A percentile compares a stretch with the other conserved stretches of the same genome.
These are phyloP conservation scores for Coptodon bakossiorum DNA, from an alignment of 2,113 vertebrate species.

Conservation along the genomic window DNA sequence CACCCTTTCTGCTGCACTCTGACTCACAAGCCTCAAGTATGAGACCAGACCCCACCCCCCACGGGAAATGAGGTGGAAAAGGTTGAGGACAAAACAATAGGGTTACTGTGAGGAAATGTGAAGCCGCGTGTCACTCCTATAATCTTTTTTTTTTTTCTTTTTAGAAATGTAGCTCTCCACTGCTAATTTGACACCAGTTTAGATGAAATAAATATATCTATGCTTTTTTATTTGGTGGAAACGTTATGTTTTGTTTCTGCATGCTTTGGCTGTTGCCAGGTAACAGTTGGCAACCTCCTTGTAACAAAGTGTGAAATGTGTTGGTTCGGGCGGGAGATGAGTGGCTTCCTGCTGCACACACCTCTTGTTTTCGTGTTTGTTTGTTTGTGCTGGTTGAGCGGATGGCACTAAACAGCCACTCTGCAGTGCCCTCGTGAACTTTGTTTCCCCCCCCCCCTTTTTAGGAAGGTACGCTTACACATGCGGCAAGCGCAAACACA, in stretches of 20 bases:
- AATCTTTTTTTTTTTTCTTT: not conserved
- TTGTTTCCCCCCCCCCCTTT: not conserved
- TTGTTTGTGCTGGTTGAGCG: conserved; percentile 3
- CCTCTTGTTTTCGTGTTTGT: conserved; percentile 10
- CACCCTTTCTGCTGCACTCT: not conserved
- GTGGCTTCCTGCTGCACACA: not conserved
- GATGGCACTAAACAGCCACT: not conserved
- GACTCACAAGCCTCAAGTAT: not conserved
- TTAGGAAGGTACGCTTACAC: not conserved
- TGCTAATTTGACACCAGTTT: not conserved
- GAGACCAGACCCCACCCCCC: not conserved
- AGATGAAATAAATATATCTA: not conserved
- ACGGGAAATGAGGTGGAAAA: not conserved
- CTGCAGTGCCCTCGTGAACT: not conserved
- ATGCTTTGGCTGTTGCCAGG: conserved; percentile 23
- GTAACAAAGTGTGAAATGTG: not conserved
- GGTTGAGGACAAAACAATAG: not conserved
- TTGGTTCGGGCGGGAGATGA: not conserved
- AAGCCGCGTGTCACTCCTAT: not conserved
- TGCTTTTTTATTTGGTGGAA: not conserved
- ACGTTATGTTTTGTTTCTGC: not conserved
- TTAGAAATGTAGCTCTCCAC: not conserved
- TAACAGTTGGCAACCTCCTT: conserved; percentile 9
- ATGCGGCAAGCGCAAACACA: not conserved
- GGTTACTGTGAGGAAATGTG: not conserved